Evolutionary conservation across 1,140 invertebrate genomes (phyloP).

Genomic region (Ctenoplectra terminalis): DNA sequence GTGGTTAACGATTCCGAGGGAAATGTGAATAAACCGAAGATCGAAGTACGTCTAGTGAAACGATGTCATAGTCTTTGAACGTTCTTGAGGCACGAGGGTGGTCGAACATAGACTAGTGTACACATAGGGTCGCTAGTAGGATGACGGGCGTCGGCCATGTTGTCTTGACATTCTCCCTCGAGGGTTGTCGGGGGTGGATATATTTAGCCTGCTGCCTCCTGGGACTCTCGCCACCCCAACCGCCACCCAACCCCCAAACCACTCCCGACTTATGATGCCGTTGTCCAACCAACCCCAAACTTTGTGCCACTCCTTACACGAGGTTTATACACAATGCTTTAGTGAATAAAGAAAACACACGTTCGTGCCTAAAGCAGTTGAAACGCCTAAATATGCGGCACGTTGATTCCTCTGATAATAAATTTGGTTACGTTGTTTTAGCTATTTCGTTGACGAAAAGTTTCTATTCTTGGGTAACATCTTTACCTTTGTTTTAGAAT

Average conservation of each 20-base stretch:
- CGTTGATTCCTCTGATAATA: not conserved
- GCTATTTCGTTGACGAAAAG: not conserved
- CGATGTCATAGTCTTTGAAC: constrained; percentile 72
- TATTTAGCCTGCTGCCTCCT: constrained; percentile 83
- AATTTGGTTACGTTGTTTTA: not conserved
- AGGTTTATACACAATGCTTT: constrained; percentile 65
- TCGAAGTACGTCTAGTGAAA: not conserved
- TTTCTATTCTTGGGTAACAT: not conserved
- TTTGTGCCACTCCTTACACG: constrained; percentile 68
- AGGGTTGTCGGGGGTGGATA: constrained; percentile 82
- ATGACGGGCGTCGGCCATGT: constrained; percentile 84
- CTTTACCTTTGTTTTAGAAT: no score
- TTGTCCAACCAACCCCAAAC: constrained; percentile 79
- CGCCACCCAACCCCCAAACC: constrained; percentile 76
- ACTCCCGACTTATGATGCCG: constrained; percentile 81
- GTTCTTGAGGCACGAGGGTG: constrained; percentile 73
- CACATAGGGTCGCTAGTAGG: constrained; percentile 77
- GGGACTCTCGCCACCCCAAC: constrained; percentile 78
- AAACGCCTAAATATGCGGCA: not conserved
- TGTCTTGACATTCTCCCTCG: constrained; percentile 83
- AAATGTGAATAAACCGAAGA: not conserved
- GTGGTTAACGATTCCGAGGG: constrained; percentile 1
- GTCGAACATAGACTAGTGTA: constrained; percentile 78
- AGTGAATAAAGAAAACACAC: constrained; percentile 63
- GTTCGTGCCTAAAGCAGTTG: constrained; percentile 43